Evolutionary conservation across 2,113 vertebrate genomes (phyloP).

Genomic region (Perca schrenkii): DNA sequence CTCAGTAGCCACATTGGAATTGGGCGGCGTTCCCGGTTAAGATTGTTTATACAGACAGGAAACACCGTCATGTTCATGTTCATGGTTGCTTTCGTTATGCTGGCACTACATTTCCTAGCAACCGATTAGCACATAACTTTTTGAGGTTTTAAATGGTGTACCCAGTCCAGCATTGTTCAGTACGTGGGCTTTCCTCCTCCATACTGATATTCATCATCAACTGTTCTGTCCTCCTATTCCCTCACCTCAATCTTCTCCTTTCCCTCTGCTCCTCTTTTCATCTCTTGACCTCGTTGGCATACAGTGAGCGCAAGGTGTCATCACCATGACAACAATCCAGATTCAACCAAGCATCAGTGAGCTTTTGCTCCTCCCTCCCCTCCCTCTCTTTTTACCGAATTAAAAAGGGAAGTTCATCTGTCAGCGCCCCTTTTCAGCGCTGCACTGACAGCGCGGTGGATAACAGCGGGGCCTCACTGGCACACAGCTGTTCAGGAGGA

Average conservation of each 20-base stretch:
- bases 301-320: not conserved
- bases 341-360: slow-evolving; percentile 26
- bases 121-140: not conserved
- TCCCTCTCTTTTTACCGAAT: not conserved
- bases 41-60: slow-evolving; percentile 26
- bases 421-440: not conserved
- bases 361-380: not conserved
- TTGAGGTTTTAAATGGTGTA: not conserved
- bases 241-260: not conserved
- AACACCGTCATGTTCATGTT: not conserved
- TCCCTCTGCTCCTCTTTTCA: not conserved
- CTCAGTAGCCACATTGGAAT: slow-evolving; percentile 12
- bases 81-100: not conserved
- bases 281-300: slow-evolving; percentile 10
- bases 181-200: not conserved
- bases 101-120: not conserved
- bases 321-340: slow-evolving; percentile 54
- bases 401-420: slow-evolving; percentile 33
- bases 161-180: not conserved
- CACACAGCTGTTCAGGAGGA: slow-evolving; percentile 40
- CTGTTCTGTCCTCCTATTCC: not conserved
- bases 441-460: slow-evolving; percentile 19
- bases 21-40: not conserved
- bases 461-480: not conserved
- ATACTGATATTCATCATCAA: not conserved